phyloP scores from a whole-genome alignment of 2,113 vertebrate species.

The Ancistrus triradiatus region DNA sequence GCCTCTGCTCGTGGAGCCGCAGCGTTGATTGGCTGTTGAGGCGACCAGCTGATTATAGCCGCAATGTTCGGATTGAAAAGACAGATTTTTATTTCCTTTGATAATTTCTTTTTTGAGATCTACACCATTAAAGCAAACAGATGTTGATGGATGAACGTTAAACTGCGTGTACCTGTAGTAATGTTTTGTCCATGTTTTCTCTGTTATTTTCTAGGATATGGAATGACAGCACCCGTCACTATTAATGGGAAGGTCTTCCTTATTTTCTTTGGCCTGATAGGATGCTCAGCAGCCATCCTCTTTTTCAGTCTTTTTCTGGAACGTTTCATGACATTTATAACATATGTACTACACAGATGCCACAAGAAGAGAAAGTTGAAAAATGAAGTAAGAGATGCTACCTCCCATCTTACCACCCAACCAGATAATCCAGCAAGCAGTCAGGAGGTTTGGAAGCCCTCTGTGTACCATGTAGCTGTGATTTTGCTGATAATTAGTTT shows the following conservation, averaged over 20 bases:
- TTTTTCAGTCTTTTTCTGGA: slow-evolving; percentile 61
- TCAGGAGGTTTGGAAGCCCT: slow-evolving; percentile 49
- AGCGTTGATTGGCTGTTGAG: no score
- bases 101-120: background rate
- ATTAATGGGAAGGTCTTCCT: slow-evolving; percentile 57
- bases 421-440: background rate
- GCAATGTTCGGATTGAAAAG: no score
- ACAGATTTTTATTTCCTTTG: no score
- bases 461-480: slow-evolving; percentile 52
- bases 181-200: background rate
- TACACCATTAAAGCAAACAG: no score
- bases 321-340: slow-evolving; percentile 50
- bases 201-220: slow-evolving; percentile 54
- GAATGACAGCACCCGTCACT: slow-evolving; percentile 58
- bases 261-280: slow-evolving; percentile 61
- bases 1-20: no score
- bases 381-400: background rate
- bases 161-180: no score
- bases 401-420: slow-evolving; percentile 13
- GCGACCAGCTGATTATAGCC: no score
- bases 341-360: slow-evolving; percentile 43
- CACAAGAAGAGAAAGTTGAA: slow-evolving; percentile 18
- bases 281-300: slow-evolving; percentile 57
- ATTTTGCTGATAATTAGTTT: slow-evolving; percentile 50
- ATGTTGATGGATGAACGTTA: no score